Evolutionary conservation across 2,797 vertebrate species (phyloP).

Genomic region (Cephalopachus bancanus): DNA sequence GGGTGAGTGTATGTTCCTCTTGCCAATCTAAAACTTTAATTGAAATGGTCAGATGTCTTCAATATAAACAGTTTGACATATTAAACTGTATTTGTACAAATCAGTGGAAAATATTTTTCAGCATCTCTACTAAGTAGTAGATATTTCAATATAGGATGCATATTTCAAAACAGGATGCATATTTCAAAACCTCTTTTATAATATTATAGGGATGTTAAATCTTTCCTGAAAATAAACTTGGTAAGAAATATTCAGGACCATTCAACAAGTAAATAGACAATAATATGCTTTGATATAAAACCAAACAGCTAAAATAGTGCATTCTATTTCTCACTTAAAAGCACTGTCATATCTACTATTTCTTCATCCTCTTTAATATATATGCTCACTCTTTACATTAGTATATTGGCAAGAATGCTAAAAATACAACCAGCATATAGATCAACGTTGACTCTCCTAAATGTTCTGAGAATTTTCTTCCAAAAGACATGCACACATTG

Average conservation of each 20-base stretch:
- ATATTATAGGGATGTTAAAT: constrained; percentile 43
- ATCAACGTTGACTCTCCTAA: constrained; percentile 11
- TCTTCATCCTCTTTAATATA: constrained; percentile 2
- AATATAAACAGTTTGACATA: constrained; percentile 25
- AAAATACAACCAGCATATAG: constrained; percentile 6
- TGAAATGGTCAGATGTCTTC: not conserved
- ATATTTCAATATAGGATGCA: not conserved
- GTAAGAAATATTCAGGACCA: constrained; percentile 13
- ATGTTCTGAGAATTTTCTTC: constrained; percentile 42
- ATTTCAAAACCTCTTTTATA: constrained; percentile 31
- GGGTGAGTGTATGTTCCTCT: constrained; percentile 49
- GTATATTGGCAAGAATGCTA: constrained; percentile 58
- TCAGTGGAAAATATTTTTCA: constrained; percentile 46
- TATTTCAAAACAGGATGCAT: constrained; percentile 39
- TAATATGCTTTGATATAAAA: constrained; percentile 41
- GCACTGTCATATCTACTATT: not conserved
- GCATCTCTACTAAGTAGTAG: not conserved
- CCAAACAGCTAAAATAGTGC: not conserved
- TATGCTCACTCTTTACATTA: not conserved
- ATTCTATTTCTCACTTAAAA: constrained; percentile 44
- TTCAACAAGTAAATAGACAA: constrained; percentile 54
- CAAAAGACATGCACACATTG: not conserved
- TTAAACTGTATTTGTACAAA: constrained; percentile 32
- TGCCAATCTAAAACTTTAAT: constrained; percentile 38
- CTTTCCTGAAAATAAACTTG: constrained; percentile 1